These are phyloP conservation scores for Eubasilissa regina DNA, from an alignment of 1,140 invertebrate species.

Conservation along the genomic window DNA sequence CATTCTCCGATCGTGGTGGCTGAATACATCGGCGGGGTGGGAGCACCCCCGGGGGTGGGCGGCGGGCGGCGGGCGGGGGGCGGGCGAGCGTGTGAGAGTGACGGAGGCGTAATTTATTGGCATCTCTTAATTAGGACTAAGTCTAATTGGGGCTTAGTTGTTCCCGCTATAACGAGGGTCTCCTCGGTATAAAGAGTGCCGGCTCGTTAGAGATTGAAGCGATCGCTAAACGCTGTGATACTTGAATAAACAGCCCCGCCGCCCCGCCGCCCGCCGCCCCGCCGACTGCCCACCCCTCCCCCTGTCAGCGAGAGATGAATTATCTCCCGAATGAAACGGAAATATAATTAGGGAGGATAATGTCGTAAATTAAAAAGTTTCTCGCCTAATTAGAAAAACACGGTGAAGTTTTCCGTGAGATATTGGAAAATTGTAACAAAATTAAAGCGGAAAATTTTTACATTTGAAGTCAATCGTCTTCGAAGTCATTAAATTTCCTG, in stretches of 20 bases:
- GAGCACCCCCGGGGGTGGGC: not conserved
- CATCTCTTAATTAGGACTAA: constrained; percentile 76
- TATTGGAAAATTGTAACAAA: constrained; percentile 40
- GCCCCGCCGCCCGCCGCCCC: not conserved
- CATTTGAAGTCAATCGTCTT: constrained; percentile 42
- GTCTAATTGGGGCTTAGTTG: constrained; percentile 74
- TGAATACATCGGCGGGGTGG: constrained; percentile 35
- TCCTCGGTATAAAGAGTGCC: constrained; percentile 52
- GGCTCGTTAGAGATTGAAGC: constrained; percentile 56
- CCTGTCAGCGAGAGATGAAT: constrained; percentile 53
- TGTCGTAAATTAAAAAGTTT: constrained; percentile 53
- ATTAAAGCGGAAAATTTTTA: constrained; percentile 14
- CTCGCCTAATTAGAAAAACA: constrained; percentile 41
- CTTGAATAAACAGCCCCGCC: constrained; percentile 52
- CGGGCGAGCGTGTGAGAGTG: constrained; percentile 67
- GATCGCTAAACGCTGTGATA: constrained; percentile 57
- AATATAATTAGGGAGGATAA: constrained; percentile 54
- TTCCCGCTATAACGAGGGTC: constrained; percentile 61
- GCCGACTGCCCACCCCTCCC: not conserved
- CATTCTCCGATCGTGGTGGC: constrained; percentile 57
- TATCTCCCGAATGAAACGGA: constrained; percentile 51
- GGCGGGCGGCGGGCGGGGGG: constrained; percentile 57
- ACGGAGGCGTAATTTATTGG: constrained; percentile 72
- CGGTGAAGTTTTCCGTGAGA: constrained; percentile 38
- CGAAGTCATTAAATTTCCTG: not conserved